These are phyloP conservation scores for Tetropium fuscum DNA, from an alignment of 2,888 invertebrate species.

Conservation along the genomic window DNA sequence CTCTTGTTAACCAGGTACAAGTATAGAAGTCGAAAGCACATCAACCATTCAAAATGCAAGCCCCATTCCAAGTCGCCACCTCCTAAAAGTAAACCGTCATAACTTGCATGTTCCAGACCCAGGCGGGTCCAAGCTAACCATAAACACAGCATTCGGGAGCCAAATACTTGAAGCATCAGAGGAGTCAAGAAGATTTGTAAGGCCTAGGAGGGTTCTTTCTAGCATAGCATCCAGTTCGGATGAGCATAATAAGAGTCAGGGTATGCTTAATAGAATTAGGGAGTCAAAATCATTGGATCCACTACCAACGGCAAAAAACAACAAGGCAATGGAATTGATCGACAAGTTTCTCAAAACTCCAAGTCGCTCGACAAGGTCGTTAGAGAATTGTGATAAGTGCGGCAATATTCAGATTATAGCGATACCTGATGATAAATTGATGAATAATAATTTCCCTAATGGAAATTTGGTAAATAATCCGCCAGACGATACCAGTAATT, in stretches of 20 bases:
- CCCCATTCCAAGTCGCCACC: conserved; percentile 62
- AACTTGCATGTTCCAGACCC: conserved; percentile 69
- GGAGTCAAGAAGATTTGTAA: conserved; percentile 41
- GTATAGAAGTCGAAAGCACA: conserved; percentile 69
- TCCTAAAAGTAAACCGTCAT: conserved; percentile 65
- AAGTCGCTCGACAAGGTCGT: conserved; percentile 61
- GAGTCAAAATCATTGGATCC: conserved; percentile 77
- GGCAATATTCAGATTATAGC: conserved; percentile 64
- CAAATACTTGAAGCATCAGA: conserved; percentile 56
- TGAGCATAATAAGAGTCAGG: conserved; percentile 64
- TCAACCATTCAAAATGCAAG: conserved; percentile 70
- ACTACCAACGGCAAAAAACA: conserved; percentile 65
- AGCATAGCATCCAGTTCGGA: conserved; percentile 76
- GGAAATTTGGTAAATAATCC: conserved; percentile 66
- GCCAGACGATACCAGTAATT: conserved; percentile 23
- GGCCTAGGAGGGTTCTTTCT: conserved; percentile 70
- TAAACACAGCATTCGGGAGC: conserved; percentile 65
- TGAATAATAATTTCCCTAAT: conserved; percentile 70
- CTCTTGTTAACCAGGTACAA: conserved; percentile 59
- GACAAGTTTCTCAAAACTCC: conserved; percentile 45
- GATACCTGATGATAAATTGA: conserved; percentile 65
- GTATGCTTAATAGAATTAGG: conserved; percentile 65
- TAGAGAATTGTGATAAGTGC: conserved; percentile 68
- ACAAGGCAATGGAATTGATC: conserved; percentile 42
- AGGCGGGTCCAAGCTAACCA: conserved; percentile 66